These are phyloP conservation scores for Isoperla grammatica DNA, from an alignment of 2,888 invertebrate species.

Conservation along the genomic window DNA sequence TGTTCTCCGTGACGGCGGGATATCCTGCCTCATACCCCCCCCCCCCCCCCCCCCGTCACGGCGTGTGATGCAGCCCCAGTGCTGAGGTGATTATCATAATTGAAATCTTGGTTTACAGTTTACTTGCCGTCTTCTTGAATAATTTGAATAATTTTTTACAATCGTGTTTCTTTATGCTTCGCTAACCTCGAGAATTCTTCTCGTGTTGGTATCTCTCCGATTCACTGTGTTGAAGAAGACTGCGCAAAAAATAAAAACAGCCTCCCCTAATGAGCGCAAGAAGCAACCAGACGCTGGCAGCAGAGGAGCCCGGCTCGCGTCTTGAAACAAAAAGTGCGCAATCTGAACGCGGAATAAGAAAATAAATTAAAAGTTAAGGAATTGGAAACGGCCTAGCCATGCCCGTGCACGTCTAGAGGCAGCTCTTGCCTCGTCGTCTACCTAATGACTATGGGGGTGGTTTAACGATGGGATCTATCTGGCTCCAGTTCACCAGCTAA, in stretches of 20 bases:
- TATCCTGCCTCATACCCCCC: constrained; percentile 12
- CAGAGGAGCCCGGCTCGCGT: too few relatives aligned
- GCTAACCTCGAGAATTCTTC: neutral
- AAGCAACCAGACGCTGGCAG: neutral
- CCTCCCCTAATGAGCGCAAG: constrained; percentile 1
- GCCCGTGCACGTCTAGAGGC: too few relatives aligned
- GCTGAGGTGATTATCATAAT: constrained; percentile 9
- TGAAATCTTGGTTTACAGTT: constrained; percentile 7
- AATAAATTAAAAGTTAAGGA: too few relatives aligned
- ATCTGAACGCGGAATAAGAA: too few relatives aligned
- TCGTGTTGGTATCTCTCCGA: neutral
- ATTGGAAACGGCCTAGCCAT: too few relatives aligned
- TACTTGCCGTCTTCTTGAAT: neutral
- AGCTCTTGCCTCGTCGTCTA: too few relatives aligned
- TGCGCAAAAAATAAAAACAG: neutral
- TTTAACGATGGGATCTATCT: too few relatives aligned
- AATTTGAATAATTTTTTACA: too few relatives aligned
- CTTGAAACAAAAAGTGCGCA: too few relatives aligned
- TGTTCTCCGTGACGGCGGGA: constrained; percentile 14
- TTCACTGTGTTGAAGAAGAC: neutral
- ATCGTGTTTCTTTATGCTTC: too few relatives aligned
- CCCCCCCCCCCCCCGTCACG: neutral
- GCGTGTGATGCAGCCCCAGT: neutral
- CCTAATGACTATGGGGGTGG: too few relatives aligned
- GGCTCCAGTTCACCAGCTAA: too few relatives aligned